A percentile compares a stretch with the other conserved stretches of the same genome.
Evolutionary conservation across 2,797 vertebrate species (phyloP).

Genomic region (Pterois miles): DNA sequence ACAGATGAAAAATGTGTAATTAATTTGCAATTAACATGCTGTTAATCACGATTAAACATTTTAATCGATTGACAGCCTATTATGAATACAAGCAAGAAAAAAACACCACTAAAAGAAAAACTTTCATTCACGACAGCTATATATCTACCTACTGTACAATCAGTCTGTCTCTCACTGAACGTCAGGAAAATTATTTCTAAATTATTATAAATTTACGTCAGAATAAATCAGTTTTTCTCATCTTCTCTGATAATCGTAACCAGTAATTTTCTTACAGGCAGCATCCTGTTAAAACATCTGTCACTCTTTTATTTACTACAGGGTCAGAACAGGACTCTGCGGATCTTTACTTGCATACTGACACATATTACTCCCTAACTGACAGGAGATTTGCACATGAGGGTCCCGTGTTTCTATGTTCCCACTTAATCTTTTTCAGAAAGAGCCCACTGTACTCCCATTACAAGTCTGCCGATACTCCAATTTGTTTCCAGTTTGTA

Average conservation of each 20-base stretch:
- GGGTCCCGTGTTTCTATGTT: neutral
- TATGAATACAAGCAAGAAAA: too few species aligned
- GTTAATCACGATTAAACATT: too few species aligned
- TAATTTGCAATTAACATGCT: too few species aligned
- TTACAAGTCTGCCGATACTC: neutral
- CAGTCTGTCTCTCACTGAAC: too few species aligned
- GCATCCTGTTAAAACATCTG: neutral
- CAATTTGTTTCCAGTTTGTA: neutral
- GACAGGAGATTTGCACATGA: neutral
- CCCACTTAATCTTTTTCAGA: neutral
- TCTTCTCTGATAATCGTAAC: neutral
- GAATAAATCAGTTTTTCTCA: neutral
- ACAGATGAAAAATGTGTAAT: too few species aligned
- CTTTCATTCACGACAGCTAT: too few species aligned
- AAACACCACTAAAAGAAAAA: too few species aligned
- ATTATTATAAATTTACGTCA: too few species aligned
- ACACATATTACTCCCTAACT: neutral
- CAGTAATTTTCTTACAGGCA: neutral
- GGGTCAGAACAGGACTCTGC: neutral
- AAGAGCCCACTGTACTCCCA: neutral
- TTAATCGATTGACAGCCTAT: too few species aligned
- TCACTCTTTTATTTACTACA: neutral
- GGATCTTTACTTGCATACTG: neutral
- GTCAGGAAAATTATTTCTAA: too few species aligned
- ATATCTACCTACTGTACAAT: too few species aligned